Evolutionary conservation across 2,797 vertebrate genomes (phyloP).

Genomic region (Hybognathus amarus): DNA sequence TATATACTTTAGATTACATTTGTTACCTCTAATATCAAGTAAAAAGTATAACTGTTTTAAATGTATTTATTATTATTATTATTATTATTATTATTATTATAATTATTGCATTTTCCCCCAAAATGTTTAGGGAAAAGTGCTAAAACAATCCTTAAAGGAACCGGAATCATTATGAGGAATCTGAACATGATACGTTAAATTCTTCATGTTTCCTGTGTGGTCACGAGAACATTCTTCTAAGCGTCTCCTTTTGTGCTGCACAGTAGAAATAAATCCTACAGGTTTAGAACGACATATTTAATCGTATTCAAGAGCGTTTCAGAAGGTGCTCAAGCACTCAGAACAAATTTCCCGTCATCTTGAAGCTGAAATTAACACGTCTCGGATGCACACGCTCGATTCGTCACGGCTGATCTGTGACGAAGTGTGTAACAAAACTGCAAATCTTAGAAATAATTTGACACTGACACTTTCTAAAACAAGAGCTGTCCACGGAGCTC

Average conservation of each 20-base stretch:
- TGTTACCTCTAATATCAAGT: neutral
- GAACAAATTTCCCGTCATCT: constrained; percentile 8
- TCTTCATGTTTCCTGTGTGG: neutral
- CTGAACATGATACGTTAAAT: neutral
- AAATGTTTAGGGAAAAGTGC: neutral
- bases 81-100: neutral
- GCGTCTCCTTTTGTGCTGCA: neutral
- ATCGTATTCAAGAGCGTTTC: neutral
- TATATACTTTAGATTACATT: neutral
- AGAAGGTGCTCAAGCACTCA: neutral
- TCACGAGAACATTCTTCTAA: neutral
- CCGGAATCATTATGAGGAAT: neutral
- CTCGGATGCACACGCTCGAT: neutral
- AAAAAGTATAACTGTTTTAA: neutral
- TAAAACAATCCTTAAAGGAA: neutral
- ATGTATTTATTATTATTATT: neutral
- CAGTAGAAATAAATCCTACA: neutral
- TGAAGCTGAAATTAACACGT: neutral
- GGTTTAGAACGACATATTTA: neutral
- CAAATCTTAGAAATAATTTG: neutral
- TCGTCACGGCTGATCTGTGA: neutral
- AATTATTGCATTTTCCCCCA: neutral
- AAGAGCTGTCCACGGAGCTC: neutral
- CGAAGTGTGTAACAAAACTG: neutral
- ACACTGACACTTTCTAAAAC: neutral